Evolutionary conservation across 2,113 vertebrate genomes (phyloP), one percentile per base, ranked within the genome.

Genomic region (Lichenostomus cassidix): DNA sequence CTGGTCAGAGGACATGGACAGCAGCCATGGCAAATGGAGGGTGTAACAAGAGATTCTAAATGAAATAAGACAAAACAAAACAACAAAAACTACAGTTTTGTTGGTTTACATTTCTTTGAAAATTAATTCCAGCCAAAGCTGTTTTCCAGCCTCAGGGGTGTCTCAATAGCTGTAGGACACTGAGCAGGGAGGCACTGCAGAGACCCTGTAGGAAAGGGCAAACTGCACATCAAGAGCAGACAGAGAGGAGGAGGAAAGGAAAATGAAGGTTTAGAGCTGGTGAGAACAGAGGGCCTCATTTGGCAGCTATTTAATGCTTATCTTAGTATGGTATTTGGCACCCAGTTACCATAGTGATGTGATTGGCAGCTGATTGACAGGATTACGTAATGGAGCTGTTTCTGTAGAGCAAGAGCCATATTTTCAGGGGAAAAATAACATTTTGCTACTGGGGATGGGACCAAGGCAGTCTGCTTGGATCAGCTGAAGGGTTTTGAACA

Each of bases 351-450:
- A 83, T 68, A 77, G 85, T 37, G 83, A 90, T 78, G 68, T 78
- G 88, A 90, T 83, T 93, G 94, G 71, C 85, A 95, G 63, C 62
- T 87, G 84, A 94, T 83, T 87, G 94, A 87, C 84, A 67, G 71
- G 55, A 96, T 90, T 92, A 90, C 14, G 13, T 96, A 93, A 90
- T 81, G 60, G 56, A 94, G 50, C 64, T 81, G 67, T 93, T 63
- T 95, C 70, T 75, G 39, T 41, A 46, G 71, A 94, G 77, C 82
- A 83, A 89, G 22, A 95, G 60, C 59, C 71, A 35, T 67, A 56
- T 95, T 95, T 94, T 73, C 78, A 39, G 29, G 16, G 31, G 37
- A 12, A 75, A 96, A 93, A 89, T 25, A 85, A 56, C 42, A 37
- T 41, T 85, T 79, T 86, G 35, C 46, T 92, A 17, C 58, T 70